phyloP scores from a whole-genome alignment of 2,888 invertebrate genomes.

The Biston stratarius region DNA sequence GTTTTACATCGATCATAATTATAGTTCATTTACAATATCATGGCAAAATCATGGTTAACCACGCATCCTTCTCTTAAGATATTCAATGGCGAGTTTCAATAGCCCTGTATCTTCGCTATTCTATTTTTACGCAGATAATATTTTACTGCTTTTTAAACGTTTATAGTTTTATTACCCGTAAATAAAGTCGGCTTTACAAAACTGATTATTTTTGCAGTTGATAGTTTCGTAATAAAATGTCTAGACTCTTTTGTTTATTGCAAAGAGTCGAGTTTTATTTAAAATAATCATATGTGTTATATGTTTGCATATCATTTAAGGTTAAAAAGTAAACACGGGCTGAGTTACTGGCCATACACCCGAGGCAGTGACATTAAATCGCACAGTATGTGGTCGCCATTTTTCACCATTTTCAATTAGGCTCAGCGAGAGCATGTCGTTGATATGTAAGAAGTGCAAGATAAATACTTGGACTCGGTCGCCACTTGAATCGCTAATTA shows the following conservation, averaged over 20 bases:
- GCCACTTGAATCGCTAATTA: slow-evolving; percentile 68
- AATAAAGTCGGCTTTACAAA: background rate
- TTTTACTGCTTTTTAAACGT: too few species aligned
- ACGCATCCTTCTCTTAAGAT: too few species aligned
- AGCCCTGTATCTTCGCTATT: too few species aligned
- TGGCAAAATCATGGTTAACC: too few species aligned
- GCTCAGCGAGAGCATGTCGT: slow-evolving; percentile 51
- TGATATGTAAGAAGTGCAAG: slow-evolving; percentile 57
- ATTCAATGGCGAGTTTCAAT: too few species aligned
- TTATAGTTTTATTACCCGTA: background rate
- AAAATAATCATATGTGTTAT: slow-evolving; percentile 17
- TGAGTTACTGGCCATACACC: slow-evolving; percentile 49
- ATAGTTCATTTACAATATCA: too few species aligned
- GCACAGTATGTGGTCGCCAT: slow-evolving; percentile 71
- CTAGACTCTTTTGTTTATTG: slow-evolving; percentile 29
- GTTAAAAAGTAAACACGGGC: slow-evolving; percentile 51
- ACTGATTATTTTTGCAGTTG: background rate
- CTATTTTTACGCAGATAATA: too few species aligned
- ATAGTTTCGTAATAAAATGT: slow-evolving; percentile 17
- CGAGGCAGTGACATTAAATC: slow-evolving; percentile 64
- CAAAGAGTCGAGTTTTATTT: slow-evolving; percentile 16
- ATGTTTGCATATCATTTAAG: slow-evolving; percentile 34
- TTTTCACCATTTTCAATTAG: slow-evolving; percentile 76
- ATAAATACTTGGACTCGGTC: slow-evolving; percentile 55
- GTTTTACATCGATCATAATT: too few species aligned